Percentiles rank a stretch among this genome's conserved stretches.
Evolutionary conservation across 2,888 invertebrate genomes (phyloP).

Genomic region (Bibio marci): DNA sequence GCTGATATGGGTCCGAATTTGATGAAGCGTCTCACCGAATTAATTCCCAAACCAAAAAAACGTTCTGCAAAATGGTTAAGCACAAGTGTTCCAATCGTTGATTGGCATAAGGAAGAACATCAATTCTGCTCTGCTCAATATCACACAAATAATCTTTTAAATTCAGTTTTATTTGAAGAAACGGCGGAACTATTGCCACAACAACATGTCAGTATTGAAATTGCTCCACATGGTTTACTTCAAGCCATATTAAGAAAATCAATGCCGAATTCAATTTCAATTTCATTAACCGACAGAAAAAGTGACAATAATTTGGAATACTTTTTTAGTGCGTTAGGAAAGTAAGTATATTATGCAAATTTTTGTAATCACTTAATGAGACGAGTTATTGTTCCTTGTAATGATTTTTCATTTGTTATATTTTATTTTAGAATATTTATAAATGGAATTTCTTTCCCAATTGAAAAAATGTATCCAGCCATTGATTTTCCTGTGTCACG

Average conservation of each 20-base stretch:
- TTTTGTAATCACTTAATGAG: background rate
- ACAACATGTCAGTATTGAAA: slow-evolving; percentile 66
- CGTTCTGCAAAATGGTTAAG: slow-evolving; percentile 62
- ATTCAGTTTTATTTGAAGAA: slow-evolving; percentile 75
- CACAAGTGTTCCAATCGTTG: slow-evolving; percentile 48
- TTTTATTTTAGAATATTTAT: slow-evolving; percentile 45
- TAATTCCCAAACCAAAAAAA: slow-evolving; percentile 41
- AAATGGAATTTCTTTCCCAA: slow-evolving; percentile 53
- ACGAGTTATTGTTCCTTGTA: background rate
- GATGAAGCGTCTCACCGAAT: slow-evolving; percentile 38
- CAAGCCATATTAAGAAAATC: slow-evolving; percentile 53
- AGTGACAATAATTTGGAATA: slow-evolving; percentile 31
- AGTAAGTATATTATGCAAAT: slow-evolving; percentile 22
- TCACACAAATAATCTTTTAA: slow-evolving; percentile 61
- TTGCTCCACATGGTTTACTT: slow-evolving; percentile 78
- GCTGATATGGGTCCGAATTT: slow-evolving; percentile 47
- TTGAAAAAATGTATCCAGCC: slow-evolving; percentile 59
- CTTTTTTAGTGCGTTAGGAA: slow-evolving; percentile 29
- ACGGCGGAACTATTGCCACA: slow-evolving; percentile 60
- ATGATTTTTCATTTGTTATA: slow-evolving; percentile 9
- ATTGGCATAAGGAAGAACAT: slow-evolving; percentile 43
- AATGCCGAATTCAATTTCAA: slow-evolving; percentile 32
- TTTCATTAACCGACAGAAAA: slow-evolving; percentile 40
- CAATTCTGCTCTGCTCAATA: slow-evolving; percentile 57
- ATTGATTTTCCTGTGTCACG: slow-evolving; percentile 69